Base-by-base conservation (phyloP, 2,888 invertebrate genomes). In the Drosophila affinis region DNA sequence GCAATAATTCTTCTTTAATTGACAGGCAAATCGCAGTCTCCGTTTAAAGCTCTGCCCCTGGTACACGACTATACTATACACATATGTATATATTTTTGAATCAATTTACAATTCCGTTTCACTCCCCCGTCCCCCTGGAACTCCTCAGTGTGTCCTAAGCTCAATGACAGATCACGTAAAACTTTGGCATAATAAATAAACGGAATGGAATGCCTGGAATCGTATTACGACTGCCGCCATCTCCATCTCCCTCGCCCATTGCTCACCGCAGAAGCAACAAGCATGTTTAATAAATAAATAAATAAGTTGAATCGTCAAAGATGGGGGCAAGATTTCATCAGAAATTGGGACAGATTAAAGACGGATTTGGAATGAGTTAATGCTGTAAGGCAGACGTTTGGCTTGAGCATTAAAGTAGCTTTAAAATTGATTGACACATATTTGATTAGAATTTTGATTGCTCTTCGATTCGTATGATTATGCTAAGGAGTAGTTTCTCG, bases 221-320 rank as follows among this genome's bases (percentile, higher is more conserved):
- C 47, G 64, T 47, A 53, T 64, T 64, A 65, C 69, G 29, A 29
- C 18, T 21, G 9, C 44, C 21, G 21, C 21, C 21, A 21, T 21
- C 21, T 21, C 21, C 24, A 24, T 24, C 24, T 0, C 24, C 24
- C 0, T 24, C 4, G 24, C 24, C 4, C 54, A 39, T 62, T 47
- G 27, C n/a, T 18, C 14, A 67, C 55, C 53, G 21, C 68, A 65
- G 63, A 62, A 18, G 47, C 54, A 32, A 48, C 24, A 46, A 48
- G 21, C 24, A 27, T 70, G 58, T 51, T 70, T 57, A 48, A 67
- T 67, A 67, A 67, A 67, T 67, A 67, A 67, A 67, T 70, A 67
- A 67, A 67, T 57, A 70, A 51, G 48, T 51, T 51, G 34, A 34
- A 57, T 70, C 32, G 70, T 70, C 49, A 45, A 45, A 34, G 27